Base-by-base conservation (phyloP, 1,140 invertebrate species). In the Danaus melanippus region DNA sequence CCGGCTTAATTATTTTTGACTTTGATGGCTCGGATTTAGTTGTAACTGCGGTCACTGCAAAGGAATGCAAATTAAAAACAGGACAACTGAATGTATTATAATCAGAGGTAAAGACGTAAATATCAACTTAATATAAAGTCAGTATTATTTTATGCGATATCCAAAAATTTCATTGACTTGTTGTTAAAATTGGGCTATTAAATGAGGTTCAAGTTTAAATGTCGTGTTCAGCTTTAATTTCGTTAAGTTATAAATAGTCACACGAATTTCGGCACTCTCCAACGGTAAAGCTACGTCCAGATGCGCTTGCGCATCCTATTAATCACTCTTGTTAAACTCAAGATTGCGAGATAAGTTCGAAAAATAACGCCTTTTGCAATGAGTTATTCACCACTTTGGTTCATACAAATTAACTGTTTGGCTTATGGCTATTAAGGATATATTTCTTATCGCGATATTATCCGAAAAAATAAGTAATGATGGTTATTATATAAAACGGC, bases 321-420 rank as follows among this genome's bases (percentile, higher is more conserved):
- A 76, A 76, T 79, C 73, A 79, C 71, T 66, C 73, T 74, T 74
- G 73, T 79, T 74, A 71, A 67, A 68, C 62, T 47, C 41, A 55
- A 76, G 76, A 79, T 79, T 56, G 58, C 46, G 58, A 53, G 76
- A 76, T 79, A 78, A 72, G 65, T 52, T 68, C 66, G 66, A 67
- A 69, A 73, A 74, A 75, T 74, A 72, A 71, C 67, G 68, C 69
- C 73, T 66, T 47, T 42, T 32, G 1, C 53, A 72, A 67, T 74
- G 72, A 71, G 56, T 69, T 71, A 74, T 70, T 48, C 12, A 17
- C 42, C 53, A 59, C 62, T 56, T 59, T 39, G 63, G 40, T 47
- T 64, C 48, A 71, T 76, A 75, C 68, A 74, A 74, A 77, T 72
- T 78, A 74, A 74, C 71, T 72, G 71, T 71, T 76, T 78, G 67